These are phyloP conservation scores for Callorhinus ursinus DNA, from an alignment of 2,113 vertebrate genomes.

Conservation along the genomic window DNA sequence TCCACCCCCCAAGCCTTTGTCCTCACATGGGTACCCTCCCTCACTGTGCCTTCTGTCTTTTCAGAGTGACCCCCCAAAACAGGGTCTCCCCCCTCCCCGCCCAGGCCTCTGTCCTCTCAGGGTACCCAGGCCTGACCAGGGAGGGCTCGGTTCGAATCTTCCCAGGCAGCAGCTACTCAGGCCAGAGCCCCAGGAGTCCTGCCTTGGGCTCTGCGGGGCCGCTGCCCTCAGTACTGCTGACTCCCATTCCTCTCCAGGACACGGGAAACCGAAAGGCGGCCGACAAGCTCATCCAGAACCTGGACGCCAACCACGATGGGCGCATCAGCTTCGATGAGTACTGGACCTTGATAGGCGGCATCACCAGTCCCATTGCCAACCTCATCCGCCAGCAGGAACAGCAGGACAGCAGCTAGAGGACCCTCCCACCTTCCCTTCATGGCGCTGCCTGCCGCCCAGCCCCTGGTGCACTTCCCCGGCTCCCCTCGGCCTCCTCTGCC, in stretches of 20 bases:
- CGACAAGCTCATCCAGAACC: conserved; percentile 87
- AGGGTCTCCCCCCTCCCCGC: fast-evolving
- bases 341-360: conserved; percentile 89
- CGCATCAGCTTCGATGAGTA: conserved; percentile 89
- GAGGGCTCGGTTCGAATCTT: not conserved
- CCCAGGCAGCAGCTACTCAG: not conserved
- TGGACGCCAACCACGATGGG: conserved; percentile 87
- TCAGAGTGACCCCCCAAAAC: not conserved
- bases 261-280: conserved; percentile 86
- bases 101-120: not conserved
- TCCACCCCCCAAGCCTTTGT: not conserved
- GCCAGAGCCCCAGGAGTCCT: not conserved
- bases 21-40: not conserved
- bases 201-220: not conserved
- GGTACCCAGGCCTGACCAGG: not conserved
- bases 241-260: conserved; percentile 77
- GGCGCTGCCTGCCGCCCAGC: fast-evolving
- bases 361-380: conserved; percentile 87
- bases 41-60: not conserved
- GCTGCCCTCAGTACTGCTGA: not conserved
- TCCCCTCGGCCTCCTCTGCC: not conserved
- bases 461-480: not conserved
- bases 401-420: conserved; percentile 64
- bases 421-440: fast-evolving
- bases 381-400: conserved; percentile 87